Percentiles rank a stretch among this genome's conserved stretches.
phyloP scores from a whole-genome alignment of 1,140 invertebrate species.

The Drosophila lowei region DNA sequence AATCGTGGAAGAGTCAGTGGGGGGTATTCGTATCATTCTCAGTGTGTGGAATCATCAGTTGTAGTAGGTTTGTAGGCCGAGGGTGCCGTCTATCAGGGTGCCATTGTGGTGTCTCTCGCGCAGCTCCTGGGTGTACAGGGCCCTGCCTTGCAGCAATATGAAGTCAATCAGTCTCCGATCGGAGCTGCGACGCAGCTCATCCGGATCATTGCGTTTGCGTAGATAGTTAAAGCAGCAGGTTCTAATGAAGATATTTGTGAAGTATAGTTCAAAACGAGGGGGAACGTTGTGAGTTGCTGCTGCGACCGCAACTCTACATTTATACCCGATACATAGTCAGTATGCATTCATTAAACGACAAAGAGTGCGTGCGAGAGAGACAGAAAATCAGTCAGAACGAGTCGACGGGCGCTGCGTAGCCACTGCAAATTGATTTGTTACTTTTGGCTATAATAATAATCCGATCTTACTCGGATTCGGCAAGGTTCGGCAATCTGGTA shows the following conservation, averaged over 20 bases:
- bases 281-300: no score
- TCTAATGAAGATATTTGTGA: slow-evolving; percentile 13
- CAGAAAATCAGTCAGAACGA: no score
- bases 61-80: slow-evolving; percentile 69
- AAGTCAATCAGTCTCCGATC: slow-evolving; percentile 78
- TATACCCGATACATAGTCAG: no score
- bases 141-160: slow-evolving; percentile 72
- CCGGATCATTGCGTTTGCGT: slow-evolving; percentile 74
- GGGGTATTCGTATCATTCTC: slow-evolving; percentile 6
- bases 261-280: no score
- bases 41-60: slow-evolving; percentile 13
- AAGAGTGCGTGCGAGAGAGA: no score
- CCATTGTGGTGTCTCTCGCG: slow-evolving; percentile 60
- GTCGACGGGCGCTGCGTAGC: no score
- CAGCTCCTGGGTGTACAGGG: slow-evolving; percentile 68
- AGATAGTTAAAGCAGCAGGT: slow-evolving; percentile 81
- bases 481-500: no score
- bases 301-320: no score
- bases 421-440: no score
- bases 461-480: no score
- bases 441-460: no score
- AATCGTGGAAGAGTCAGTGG: not conserved
- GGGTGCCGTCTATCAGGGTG: slow-evolving; percentile 49
- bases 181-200: slow-evolving; percentile 64
- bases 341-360: no score